phyloP scores from a whole-genome alignment of 2,113 vertebrate species.

The Saccopteryx bilineata region DNA sequence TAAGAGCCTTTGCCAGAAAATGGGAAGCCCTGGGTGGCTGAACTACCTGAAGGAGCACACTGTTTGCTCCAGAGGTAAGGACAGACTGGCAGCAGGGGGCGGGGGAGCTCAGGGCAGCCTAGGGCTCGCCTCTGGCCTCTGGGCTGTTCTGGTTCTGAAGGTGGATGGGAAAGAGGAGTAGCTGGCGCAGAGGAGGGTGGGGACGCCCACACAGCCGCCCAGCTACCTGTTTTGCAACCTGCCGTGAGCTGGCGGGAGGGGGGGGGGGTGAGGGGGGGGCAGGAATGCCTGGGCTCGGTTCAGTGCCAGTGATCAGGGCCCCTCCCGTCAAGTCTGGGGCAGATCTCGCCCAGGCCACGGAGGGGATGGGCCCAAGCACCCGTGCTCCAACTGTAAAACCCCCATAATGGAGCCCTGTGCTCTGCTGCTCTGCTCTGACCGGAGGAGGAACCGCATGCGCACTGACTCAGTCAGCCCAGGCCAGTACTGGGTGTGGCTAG shows the following conservation, averaged over 20 bases:
- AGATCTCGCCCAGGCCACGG: no score
- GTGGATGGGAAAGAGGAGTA: not conserved
- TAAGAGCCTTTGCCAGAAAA: not conserved
- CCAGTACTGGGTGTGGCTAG: not conserved
- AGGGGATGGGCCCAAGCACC: fast-evolving
- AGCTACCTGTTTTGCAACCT: not conserved
- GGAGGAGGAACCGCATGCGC: not conserved
- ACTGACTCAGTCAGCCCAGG: not conserved
- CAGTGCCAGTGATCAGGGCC: not conserved
- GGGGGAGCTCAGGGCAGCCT: not conserved
- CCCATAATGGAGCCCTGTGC: not conserved
- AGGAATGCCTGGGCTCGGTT: not conserved
- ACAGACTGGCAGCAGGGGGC: not conserved
- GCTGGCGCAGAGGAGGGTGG: not conserved
- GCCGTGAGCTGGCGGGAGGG: not conserved
- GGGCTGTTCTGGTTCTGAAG: not conserved
- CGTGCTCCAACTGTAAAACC: not conserved
- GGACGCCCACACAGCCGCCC: fast-evolving
- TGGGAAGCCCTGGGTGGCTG: no score
- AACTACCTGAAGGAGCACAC: not conserved
- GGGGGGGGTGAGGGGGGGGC: no score
- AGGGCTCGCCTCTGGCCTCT: not conserved
- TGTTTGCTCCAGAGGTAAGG: not conserved
- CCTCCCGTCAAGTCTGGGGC: not conserved
- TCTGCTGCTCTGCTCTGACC: not conserved